Evolutionary conservation across 2,888 invertebrate genomes (phyloP).

Genomic region (Trypoxylon attenuatum): DNA sequence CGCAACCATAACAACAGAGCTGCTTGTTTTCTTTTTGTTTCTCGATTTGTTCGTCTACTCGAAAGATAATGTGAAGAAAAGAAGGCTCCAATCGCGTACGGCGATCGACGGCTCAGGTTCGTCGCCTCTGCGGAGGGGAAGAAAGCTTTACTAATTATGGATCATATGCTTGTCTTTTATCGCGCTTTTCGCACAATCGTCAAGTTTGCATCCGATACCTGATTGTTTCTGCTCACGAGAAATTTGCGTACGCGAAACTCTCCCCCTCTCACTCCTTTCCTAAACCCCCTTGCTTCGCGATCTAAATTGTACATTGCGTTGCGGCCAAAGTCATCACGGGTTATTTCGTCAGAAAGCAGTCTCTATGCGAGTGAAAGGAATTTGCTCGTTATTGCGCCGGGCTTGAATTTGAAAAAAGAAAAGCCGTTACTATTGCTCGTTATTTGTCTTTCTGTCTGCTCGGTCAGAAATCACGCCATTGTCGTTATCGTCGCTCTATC

Average conservation of each 20-base stretch:
- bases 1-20: conserved; percentile 73
- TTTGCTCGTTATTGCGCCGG: conserved; percentile 27
- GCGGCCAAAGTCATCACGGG: conserved; percentile 18
- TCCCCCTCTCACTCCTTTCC: background rate
- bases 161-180: background rate
- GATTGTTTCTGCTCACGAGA: background rate
- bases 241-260: background rate
- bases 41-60: background rate
- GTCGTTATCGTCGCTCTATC: conserved; percentile 38
- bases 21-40: conserved; percentile 35
- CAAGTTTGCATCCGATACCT: background rate
- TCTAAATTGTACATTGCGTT: background rate
- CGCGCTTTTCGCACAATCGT: background rate
- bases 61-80: background rate
- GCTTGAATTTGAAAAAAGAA: no score
- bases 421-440: background rate
- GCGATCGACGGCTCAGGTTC: background rate
- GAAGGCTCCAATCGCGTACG: background rate
- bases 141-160: conserved; percentile 39
- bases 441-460: no score
- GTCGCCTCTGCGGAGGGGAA: background rate
- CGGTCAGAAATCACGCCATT: conserved; percentile 43
- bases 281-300: background rate
- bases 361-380: conserved; percentile 57
- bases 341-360: conserved; percentile 42